Evolutionary conservation across 1,140 invertebrate genomes (phyloP).

Genomic region (Copidosoma floridanum): DNA sequence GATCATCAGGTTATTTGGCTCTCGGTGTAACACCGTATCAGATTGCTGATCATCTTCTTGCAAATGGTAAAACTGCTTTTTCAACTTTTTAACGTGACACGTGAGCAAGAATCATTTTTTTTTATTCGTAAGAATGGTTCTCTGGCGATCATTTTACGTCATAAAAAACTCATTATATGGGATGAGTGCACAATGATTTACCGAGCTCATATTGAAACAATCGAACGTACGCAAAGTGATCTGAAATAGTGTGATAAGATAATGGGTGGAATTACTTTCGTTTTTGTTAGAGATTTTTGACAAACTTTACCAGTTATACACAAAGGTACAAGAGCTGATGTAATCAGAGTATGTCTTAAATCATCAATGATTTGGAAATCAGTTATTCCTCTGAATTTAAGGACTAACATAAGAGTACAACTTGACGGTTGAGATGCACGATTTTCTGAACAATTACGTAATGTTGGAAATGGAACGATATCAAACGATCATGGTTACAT

Average conservation of each 20-base stretch:
- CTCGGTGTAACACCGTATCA: neutral
- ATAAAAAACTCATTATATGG: constrained; percentile 40
- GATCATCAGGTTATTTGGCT: neutral
- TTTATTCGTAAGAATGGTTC: neutral
- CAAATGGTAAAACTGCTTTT: neutral
- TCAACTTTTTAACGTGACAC: neutral
- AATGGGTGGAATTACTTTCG: constrained; percentile 37
- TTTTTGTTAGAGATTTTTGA: constrained; percentile 50
- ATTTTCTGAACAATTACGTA: constrained; percentile 35
- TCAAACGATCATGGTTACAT: neutral
- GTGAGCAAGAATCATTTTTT: neutral
- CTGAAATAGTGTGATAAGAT: constrained; percentile 25
- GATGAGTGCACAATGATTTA: constrained; percentile 46
- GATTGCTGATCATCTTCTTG: neutral
- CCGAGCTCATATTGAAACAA: constrained; percentile 41
- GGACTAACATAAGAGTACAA: constrained; percentile 50
- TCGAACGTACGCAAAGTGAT: constrained; percentile 34
- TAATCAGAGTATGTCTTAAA: constrained; percentile 40
- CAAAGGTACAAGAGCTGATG: constrained; percentile 39
- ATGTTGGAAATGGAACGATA: neutral
- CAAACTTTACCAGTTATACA: constrained; percentile 55
- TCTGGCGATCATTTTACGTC: constrained; percentile 30
- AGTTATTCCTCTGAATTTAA: too few species aligned
- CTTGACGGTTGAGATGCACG: constrained; percentile 40
- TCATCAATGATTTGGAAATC: constrained; percentile 44